Conservation (phyloP, 2,888 invertebrate species). For the Chelonus formosanus region DNA sequence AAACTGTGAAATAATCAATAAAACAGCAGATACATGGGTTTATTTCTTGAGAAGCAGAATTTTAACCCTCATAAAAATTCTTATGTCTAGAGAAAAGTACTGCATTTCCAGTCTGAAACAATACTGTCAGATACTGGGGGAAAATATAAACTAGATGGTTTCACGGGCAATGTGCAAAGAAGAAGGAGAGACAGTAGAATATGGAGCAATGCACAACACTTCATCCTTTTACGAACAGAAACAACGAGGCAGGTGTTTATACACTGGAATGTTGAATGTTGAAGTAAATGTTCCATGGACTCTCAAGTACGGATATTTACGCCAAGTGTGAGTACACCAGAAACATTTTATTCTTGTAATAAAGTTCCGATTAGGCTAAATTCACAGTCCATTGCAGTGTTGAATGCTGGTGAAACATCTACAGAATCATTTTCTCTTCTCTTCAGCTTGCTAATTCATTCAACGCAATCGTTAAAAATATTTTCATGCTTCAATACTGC, state of each 20-base stretch:
- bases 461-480: conserved; percentile 17
- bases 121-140: conserved; percentile 35
- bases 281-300: conserved; percentile 58
- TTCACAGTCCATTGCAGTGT: conserved; percentile 21
- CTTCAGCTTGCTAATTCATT: conserved; percentile 10
- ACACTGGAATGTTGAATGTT: conserved; percentile 44
- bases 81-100: conserved; percentile 34
- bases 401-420: conserved; percentile 19
- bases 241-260: conserved; percentile 30
- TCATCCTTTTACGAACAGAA: conserved; percentile 37
- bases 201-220: conserved; percentile 34
- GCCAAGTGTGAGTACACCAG: conserved; percentile 32
- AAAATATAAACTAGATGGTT: conserved; percentile 54
- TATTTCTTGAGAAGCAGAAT: conserved; percentile 30
- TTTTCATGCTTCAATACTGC: conserved; percentile 11
- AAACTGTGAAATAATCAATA: conserved; percentile 18
- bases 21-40: conserved; percentile 17
- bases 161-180: conserved; percentile 44
- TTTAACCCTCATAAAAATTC: conserved; percentile 47
- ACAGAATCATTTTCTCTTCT: conserved; percentile 18
- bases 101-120: conserved; percentile 31
- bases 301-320: conserved; percentile 44
- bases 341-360: conserved; percentile 46
- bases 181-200: conserved; percentile 31
- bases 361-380: conserved; percentile 48